Evolutionary conservation across 2,888 invertebrate genomes (phyloP).

Genomic region (Campoletis raptor): DNA sequence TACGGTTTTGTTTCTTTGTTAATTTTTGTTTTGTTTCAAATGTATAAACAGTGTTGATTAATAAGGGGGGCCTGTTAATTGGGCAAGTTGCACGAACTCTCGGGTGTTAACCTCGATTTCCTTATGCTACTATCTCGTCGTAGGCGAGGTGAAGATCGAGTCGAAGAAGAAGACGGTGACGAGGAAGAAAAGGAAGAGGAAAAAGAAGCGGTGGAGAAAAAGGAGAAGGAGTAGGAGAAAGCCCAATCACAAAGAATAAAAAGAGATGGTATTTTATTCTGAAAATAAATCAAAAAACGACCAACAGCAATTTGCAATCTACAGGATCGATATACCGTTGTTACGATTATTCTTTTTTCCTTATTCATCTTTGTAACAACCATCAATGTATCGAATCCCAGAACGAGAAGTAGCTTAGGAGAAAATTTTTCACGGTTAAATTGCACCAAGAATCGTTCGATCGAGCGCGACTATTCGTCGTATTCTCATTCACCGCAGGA

Average conservation of each 20-base stretch:
- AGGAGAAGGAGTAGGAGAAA: conserved; percentile 42
- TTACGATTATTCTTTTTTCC: conserved; percentile 23
- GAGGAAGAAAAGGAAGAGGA: conserved; percentile 25
- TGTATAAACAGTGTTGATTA: neutral
- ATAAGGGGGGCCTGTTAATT: neutral
- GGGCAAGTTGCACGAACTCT: conserved; percentile 20
- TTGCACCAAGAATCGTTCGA: conserved; percentile 29
- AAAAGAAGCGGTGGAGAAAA: conserved; percentile 20
- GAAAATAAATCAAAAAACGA: conserved; percentile 19
- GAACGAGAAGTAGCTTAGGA: neutral
- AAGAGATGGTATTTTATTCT: conserved; percentile 2
- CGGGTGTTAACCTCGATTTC: conserved; percentile 42
- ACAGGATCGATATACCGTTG: conserved; percentile 41
- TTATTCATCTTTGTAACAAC: neutral
- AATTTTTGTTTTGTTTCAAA: neutral
- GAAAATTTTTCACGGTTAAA: conserved; percentile 25
- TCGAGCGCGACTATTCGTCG: conserved; percentile 44
- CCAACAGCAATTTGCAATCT: conserved; percentile 24
- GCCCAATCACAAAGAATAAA: conserved; percentile 13
- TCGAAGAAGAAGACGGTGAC: conserved; percentile 37
- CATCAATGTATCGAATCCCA: conserved; percentile 9
- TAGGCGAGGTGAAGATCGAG: conserved; percentile 59
- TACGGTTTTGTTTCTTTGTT: neutral
- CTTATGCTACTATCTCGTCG: conserved; percentile 62
- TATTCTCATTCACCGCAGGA: conserved; percentile 35